Conservation (phyloP, 1,140 invertebrate species). For the Plodia interpunctella region DNA sequence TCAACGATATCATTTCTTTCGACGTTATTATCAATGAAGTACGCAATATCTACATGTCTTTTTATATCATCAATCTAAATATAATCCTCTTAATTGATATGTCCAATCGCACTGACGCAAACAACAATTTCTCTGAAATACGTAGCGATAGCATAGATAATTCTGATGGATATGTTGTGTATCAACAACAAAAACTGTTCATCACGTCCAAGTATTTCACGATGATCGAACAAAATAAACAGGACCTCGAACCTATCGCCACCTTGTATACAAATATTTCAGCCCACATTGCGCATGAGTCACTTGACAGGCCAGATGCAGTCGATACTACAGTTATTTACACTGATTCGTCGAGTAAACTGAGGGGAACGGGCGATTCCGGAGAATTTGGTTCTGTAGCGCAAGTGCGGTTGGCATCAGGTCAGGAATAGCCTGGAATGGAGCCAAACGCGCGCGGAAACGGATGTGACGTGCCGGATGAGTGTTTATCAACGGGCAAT, state of each 20-base stretch:
- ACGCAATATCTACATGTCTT: not conserved
- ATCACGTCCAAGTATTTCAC: not conserved
- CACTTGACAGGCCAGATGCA: conserved; percentile 4
- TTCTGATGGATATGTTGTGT: not conserved
- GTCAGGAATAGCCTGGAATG: conserved; percentile 37
- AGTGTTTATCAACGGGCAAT: conserved; percentile 6
- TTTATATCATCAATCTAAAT: not conserved
- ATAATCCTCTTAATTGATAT: not conserved
- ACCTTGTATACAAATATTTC: not conserved
- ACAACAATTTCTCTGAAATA: not conserved
- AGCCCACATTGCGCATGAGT: not conserved
- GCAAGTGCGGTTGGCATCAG: conserved; percentile 7
- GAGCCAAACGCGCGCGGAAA: conserved; percentile 40
- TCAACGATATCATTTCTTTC: not conserved
- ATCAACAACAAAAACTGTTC: not conserved
- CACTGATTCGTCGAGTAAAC: not conserved
- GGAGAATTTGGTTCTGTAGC: not conserved
- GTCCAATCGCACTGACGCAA: not conserved
- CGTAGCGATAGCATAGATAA: not conserved
- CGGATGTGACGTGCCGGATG: conserved; percentile 41
- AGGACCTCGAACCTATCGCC: not conserved
- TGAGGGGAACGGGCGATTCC: not conserved
- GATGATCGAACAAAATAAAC: not conserved
- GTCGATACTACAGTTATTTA: conserved; percentile 2
- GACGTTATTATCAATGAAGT: not conserved